Conservation (phyloP, 2,888 invertebrate species). For the Anthophora plumipes region DNA sequence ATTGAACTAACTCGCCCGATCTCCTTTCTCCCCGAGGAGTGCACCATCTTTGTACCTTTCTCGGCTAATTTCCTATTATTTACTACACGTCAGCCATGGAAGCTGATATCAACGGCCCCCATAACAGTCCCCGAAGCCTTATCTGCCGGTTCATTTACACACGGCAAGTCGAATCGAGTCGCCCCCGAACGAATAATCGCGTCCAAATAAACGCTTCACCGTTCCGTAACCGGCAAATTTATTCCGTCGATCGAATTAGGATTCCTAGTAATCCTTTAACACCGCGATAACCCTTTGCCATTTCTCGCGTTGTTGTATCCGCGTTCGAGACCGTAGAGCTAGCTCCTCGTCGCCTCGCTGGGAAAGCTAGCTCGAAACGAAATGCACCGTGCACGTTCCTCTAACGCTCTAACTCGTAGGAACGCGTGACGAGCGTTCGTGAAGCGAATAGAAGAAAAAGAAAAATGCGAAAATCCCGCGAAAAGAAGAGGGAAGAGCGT, state of each 20-base stretch:
- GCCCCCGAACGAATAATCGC: too few species aligned
- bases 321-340: too few species aligned
- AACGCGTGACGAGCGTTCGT: neutral
- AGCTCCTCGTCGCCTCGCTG: too few species aligned
- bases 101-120: too few species aligned
- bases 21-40: too few species aligned
- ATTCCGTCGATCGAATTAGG: neutral
- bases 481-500: neutral
- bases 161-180: too few species aligned
- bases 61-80: neutral
- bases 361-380: too few species aligned
- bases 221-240: neutral
- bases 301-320: neutral
- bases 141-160: too few species aligned
- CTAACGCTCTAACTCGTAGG: neutral
- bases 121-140: too few species aligned
- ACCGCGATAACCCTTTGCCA: neutral
- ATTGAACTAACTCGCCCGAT: conserved; percentile 59
- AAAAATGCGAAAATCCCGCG: conserved; percentile 31
- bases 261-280: neutral
- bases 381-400: too few species aligned
- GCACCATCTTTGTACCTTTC: too few species aligned
- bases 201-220: too few species aligned
- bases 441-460: neutral
- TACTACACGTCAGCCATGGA: neutral